phyloP scores from a whole-genome alignment of 2,113 vertebrate species.

The Procavia capensis region DNA sequence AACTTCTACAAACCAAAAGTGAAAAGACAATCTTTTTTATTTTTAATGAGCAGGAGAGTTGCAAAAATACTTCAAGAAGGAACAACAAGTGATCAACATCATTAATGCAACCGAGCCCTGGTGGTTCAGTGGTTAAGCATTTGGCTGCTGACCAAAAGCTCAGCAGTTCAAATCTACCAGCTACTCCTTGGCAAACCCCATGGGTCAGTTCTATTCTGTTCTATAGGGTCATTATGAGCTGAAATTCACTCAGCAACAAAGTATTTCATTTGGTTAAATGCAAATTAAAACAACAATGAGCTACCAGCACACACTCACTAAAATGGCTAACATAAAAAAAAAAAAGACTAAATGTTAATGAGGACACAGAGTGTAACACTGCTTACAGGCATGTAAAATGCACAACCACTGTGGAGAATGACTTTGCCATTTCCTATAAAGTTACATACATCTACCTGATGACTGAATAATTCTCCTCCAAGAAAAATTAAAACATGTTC shows the following conservation, averaged over 20 bases:
- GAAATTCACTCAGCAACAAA: no score
- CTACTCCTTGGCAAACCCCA: no score
- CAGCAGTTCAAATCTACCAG: no score
- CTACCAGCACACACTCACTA: not conserved
- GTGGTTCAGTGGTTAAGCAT: no score
- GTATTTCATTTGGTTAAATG: not conserved
- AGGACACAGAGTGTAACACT: not conserved
- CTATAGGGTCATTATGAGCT: no score
- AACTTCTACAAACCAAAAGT: constrained; percentile 17
- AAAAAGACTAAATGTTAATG: not conserved
- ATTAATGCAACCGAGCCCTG: not conserved
- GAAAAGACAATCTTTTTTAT: not conserved
- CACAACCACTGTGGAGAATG: not conserved
- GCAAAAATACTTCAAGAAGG: not conserved
- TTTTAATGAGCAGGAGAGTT: not conserved
- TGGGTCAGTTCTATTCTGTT: no score
- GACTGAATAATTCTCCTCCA: not conserved
- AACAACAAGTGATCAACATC: not conserved
- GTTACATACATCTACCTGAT: constrained; percentile 17
- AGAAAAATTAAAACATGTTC: constrained; percentile 28
- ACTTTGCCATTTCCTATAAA: not conserved
- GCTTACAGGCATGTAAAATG: not conserved
- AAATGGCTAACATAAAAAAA: constrained; percentile 12
- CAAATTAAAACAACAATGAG: not conserved
- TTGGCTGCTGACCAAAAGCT: no score